Conservation (phyloP, 2,888 invertebrate genomes). For the Papilio demoleus region DNA sequence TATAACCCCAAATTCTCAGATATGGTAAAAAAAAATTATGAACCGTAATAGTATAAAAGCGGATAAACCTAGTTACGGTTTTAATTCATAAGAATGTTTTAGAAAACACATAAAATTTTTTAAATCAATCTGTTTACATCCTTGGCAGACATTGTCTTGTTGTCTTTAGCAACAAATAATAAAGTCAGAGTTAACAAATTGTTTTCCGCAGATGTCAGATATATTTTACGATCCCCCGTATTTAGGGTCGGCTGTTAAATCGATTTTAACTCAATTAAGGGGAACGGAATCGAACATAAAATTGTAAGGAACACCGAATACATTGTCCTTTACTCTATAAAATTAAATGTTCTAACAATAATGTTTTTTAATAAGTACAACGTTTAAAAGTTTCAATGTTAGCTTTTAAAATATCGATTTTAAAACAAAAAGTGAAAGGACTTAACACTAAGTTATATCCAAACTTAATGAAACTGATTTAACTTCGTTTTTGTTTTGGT, state of each 20-base stretch:
- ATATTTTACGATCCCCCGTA: constrained; percentile 16
- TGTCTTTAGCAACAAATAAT: constrained; percentile 9
- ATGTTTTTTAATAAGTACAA: background rate
- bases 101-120: background rate
- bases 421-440: background rate
- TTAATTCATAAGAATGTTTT: background rate
- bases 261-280: constrained; percentile 32
- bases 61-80: no score
- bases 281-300: constrained; percentile 20
- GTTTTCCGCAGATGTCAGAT: constrained; percentile 19
- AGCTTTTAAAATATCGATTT: no score
- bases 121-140: background rate
- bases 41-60: no score
- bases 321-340: constrained; percentile 1
- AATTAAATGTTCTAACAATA: background rate
- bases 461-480: no score
- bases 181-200: constrained; percentile 9
- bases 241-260: constrained; percentile 31
- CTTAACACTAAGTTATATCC: no score
- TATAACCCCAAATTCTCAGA: no score
- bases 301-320: constrained; percentile 8
- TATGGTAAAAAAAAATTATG: no score
- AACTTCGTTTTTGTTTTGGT: no score
- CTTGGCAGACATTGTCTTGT: constrained; percentile 2
- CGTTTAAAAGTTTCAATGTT: no score